Conservation (phyloP, 2,797 vertebrate genomes). For the Potorous gilbertii region DNA sequence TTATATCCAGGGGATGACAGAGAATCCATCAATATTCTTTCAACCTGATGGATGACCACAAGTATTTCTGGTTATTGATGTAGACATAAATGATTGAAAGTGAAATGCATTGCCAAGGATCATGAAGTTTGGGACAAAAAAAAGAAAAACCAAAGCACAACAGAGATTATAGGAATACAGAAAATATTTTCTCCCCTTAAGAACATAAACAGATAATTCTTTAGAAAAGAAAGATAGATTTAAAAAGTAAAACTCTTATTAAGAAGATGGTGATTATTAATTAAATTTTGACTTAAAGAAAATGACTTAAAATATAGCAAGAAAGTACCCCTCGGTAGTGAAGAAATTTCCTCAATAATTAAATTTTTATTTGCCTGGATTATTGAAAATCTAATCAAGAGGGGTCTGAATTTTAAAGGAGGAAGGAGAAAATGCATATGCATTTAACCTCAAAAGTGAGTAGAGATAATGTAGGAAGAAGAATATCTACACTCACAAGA, state of each 20-base stretch:
- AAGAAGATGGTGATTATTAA: too few relatives aligned
- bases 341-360: too few relatives aligned
- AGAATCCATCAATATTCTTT: not conserved
- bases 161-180: not conserved
- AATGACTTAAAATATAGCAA: too few relatives aligned
- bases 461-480: not conserved
- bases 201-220: not conserved
- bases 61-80: not conserved
- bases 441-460: not conserved
- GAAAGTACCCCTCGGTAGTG: too few relatives aligned
- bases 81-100: not conserved
- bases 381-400: not conserved
- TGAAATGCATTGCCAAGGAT: not conserved
- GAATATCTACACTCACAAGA: not conserved
- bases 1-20: not conserved
- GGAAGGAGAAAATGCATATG: not conserved
- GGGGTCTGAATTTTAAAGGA: not conserved
- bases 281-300: too few relatives aligned
- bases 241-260: not conserved
- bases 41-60: not conserved
- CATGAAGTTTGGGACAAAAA: not conserved
- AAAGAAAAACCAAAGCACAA: too few relatives aligned
- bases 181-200: not conserved
- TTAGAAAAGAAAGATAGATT: not conserved
- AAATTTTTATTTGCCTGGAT: not conserved